A percentile compares a stretch with the other conserved stretches of the same genome.
phyloP scores from a whole-genome alignment of 2,888 invertebrate species.

The Oconnorella tubifera region DNA sequence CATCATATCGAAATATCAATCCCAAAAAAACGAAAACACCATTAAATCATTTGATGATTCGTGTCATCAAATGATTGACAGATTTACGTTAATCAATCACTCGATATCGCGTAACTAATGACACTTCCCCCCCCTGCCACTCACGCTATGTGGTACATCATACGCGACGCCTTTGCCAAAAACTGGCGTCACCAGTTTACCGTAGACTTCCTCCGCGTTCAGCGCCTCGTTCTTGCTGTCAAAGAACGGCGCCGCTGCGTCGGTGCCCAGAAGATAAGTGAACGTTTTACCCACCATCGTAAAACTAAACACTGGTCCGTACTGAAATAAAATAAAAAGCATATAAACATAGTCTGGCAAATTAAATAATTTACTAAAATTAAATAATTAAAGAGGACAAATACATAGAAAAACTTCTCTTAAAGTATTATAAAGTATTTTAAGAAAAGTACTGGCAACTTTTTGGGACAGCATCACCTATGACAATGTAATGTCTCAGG shows the following conservation, averaged over 20 bases:
- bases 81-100: no score
- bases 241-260: constrained; percentile 44
- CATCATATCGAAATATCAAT: no score
- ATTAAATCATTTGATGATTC: no score
- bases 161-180: constrained; percentile 50
- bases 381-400: no score
- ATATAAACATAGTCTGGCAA: no score
- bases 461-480: no score
- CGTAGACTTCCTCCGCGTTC: constrained; percentile 50
- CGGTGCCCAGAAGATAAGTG: constrained; percentile 47
- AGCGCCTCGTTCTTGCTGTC: constrained; percentile 49
- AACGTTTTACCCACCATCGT: constrained; percentile 51
- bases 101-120: no score
- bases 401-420: no score
- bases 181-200: constrained; percentile 45
- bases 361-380: no score
- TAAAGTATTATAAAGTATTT: neutral
- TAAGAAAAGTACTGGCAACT: neutral
- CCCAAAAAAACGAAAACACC: no score
- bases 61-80: no score
- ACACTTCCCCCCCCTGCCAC: constrained; percentile 2
- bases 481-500: no score
- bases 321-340: constrained; percentile 34
- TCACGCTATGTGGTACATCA: constrained; percentile 45
- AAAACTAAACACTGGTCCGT: constrained; percentile 51